Conservation (phyloP, 1,140 invertebrate genomes). For the Pachypeltis micranthus region DNA sequence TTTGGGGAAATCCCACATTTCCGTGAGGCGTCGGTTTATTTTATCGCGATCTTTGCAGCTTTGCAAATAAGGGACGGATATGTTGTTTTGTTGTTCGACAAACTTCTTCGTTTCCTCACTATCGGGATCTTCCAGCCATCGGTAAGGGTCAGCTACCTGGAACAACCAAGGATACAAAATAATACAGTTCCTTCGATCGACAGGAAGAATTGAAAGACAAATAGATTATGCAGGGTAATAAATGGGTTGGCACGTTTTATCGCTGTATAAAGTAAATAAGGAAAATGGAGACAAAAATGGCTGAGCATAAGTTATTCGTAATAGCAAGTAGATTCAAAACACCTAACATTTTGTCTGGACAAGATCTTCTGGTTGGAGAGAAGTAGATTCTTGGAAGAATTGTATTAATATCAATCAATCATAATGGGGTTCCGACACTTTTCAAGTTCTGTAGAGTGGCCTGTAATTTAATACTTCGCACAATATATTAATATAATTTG, state of each 20-base stretch:
- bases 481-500: no score
- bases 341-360: no score
- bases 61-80: constrained; percentile 76
- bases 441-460: no score
- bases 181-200: neutral
- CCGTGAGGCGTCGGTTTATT: constrained; percentile 65
- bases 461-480: no score
- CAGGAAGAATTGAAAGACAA: neutral
- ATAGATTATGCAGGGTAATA: neutral
- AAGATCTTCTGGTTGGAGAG: no score
- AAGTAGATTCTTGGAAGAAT: no score
- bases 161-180: constrained; percentile 23
- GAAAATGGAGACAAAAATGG: no score
- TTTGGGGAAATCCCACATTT: constrained; percentile 94
- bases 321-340: no score
- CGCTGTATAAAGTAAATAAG: no score
- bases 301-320: no score
- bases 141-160: constrained; percentile 82
- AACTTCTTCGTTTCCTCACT: constrained; percentile 81
- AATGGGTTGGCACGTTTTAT: neutral
- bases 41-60: constrained; percentile 56
- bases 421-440: no score
- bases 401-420: no score
- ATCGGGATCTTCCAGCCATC: constrained; percentile 95
- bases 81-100: constrained; percentile 81